A percentile compares a stretch with the other conserved stretches of the same genome.
Conservation (phyloP, 2,888 invertebrate genomes). For the Hyppa rectilinea region DNA sequence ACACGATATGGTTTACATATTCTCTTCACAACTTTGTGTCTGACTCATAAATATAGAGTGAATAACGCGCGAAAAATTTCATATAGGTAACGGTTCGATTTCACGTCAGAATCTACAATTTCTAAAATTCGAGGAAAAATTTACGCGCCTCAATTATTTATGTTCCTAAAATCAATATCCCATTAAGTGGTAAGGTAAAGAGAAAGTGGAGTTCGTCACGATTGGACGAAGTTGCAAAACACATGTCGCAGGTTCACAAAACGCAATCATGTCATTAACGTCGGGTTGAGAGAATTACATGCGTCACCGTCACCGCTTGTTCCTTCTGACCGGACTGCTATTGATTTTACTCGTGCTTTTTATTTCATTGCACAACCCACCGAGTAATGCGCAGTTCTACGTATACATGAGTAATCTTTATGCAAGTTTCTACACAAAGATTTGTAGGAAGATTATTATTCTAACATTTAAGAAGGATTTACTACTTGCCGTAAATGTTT, state of each 20-base stretch:
- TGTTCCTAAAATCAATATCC: slow-evolving; percentile 39
- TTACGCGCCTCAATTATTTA: slow-evolving; percentile 18
- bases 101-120: slow-evolving; percentile 35
- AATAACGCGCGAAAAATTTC: slow-evolving; percentile 52
- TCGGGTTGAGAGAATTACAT: slow-evolving; percentile 62
- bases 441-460: slow-evolving; percentile 25
- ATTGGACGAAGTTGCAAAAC: slow-evolving; percentile 71
- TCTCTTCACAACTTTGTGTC: slow-evolving; percentile 42
- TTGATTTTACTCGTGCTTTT: slow-evolving; percentile 62
- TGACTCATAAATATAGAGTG: slow-evolving; percentile 49
- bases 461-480: slow-evolving; percentile 25
- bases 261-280: slow-evolving; percentile 74
- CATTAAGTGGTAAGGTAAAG: slow-evolving; percentile 56
- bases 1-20: slow-evolving; percentile 37
- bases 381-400: slow-evolving; percentile 60
- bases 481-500: slow-evolving; percentile 26
- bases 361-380: slow-evolving; percentile 61
- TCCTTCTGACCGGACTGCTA: slow-evolving; percentile 60
- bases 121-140: slow-evolving; percentile 27
- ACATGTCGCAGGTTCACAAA: slow-evolving; percentile 67
- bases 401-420: slow-evolving; percentile 49
- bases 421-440: slow-evolving; percentile 35
- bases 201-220: slow-evolving; percentile 71
- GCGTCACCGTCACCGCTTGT: slow-evolving; percentile 60
- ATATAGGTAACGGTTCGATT: slow-evolving; percentile 38